Percentiles rank a stretch among this genome's conserved stretches.
These are phyloP conservation scores for Pharmacophagus antenor DNA, from an alignment of 2,888 invertebrate genomes.

Conservation along the genomic window DNA sequence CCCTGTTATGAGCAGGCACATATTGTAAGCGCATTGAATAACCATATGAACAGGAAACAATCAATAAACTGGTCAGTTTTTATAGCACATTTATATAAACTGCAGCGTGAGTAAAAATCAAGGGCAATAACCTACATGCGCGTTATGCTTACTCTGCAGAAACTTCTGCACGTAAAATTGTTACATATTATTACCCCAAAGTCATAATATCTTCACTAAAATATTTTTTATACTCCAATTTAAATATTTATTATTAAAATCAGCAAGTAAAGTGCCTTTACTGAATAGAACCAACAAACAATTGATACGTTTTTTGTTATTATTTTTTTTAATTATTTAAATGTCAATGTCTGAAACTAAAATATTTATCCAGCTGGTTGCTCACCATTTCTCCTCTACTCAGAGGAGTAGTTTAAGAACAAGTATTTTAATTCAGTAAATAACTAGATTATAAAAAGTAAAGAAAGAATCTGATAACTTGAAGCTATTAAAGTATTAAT, in stretches of 20 bases:
- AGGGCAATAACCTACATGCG: conserved; percentile 38
- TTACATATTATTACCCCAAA: background rate
- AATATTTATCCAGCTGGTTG: background rate
- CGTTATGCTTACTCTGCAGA: conserved; percentile 1
- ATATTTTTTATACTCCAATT: background rate
- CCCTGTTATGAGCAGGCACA: conserved; percentile 46
- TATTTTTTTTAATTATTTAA: background rate
- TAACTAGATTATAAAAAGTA: too few relatives aligned
- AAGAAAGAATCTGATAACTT: too few relatives aligned
- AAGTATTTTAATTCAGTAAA: too few relatives aligned
- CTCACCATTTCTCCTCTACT: too few relatives aligned
- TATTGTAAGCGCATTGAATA: conserved; percentile 54
- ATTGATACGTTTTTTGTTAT: background rate
- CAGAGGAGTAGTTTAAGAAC: too few relatives aligned
- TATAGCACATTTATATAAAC: conserved; percentile 46
- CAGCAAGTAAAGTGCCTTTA: background rate
- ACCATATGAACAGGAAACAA: conserved; percentile 65
- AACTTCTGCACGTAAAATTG: background rate
- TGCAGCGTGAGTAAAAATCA: conserved; percentile 38
- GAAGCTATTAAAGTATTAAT: background rate
- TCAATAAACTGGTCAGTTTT: conserved; percentile 67
- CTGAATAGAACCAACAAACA: background rate
- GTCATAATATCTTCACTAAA: background rate
- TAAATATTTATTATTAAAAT: background rate
- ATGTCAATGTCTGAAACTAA: background rate